These are phyloP conservation scores for Mormyrops boulengeri DNA, from an alignment of 2,797 vertebrate genomes.

Conservation along the genomic window DNA sequence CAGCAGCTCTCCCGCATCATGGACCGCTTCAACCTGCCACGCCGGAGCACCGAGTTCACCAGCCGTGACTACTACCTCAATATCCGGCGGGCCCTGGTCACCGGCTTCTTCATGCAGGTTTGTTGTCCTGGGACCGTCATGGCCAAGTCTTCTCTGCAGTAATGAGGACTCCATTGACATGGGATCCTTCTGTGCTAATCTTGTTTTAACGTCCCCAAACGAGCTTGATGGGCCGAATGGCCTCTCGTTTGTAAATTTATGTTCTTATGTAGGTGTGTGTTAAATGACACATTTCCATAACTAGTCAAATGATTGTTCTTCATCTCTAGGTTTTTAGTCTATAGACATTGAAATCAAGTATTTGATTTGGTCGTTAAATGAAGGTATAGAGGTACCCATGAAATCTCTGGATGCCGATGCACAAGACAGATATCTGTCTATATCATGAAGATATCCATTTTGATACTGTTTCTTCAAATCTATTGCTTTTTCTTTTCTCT, in stretches of 20 bases:
- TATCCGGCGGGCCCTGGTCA: slow-evolving; percentile 78
- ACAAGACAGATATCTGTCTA: neutral
- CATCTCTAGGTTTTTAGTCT: neutral
- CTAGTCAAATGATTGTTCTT: neutral
- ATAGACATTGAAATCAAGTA: neutral
- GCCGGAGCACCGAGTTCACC: slow-evolving; percentile 90
- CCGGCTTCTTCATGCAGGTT: slow-evolving; percentile 81
- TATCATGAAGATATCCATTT: neutral
- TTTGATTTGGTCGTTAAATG: neutral
- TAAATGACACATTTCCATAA: neutral
- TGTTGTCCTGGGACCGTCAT: neutral
- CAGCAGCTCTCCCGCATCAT: slow-evolving; percentile 96
- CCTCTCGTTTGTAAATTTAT: too few relatives aligned
- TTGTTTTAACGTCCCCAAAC: neutral
- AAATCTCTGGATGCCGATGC: neutral
- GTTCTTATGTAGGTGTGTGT: neutral
- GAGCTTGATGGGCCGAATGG: too few relatives aligned
- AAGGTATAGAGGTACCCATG: neutral
- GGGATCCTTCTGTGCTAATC: neutral
- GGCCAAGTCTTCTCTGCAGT: neutral
- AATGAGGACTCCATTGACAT: neutral
- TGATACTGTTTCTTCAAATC: neutral
- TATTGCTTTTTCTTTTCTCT: neutral
- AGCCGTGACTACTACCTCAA: slow-evolving; percentile 83
- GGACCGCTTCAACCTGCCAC: slow-evolving; percentile 95